A percentile compares a stretch with the other conserved stretches of the same genome.
These are phyloP conservation scores for Lepilemur ruficaudatus DNA, from an alignment of 2,797 vertebrate species.

Conservation along the genomic window DNA sequence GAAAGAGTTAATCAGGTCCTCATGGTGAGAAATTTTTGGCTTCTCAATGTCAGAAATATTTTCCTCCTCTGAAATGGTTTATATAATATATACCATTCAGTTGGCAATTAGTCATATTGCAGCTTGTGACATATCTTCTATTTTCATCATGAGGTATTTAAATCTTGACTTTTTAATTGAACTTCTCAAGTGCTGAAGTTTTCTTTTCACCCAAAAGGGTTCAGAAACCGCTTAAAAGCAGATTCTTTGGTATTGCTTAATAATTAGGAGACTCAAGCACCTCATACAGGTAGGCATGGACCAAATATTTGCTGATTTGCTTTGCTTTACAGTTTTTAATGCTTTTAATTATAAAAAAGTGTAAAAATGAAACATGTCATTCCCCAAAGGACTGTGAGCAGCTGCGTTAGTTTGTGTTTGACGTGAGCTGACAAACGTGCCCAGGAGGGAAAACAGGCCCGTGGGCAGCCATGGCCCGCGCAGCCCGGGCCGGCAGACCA, in stretches of 20 bases:
- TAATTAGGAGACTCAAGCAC: not conserved
- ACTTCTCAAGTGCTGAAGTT: not conserved
- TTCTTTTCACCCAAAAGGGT: not conserved
- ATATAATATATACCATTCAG: not conserved
- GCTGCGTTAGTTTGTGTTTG: not conserved
- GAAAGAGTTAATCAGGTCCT: not conserved
- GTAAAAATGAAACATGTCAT: not conserved
- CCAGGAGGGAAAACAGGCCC: not conserved
- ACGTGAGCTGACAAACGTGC: not conserved
- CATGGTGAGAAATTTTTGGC: not conserved
- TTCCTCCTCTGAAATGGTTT: not conserved
- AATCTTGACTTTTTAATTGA: conserved; percentile 31
- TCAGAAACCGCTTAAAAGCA: not conserved
- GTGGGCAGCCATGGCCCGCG: accelerated
- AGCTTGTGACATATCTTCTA: not conserved
- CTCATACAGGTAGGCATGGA: not conserved
- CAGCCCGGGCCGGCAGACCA: not conserved
- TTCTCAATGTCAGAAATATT: not conserved
- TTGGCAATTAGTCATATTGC: not conserved
- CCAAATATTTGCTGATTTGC: not conserved
- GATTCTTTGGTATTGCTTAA: not conserved
- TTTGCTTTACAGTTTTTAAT: not conserved
- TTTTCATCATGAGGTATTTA: not conserved
- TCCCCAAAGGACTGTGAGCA: not conserved
- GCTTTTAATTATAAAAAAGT: not conserved